A percentile compares a stretch with the other conserved stretches of the same genome.
These are phyloP conservation scores for Diabrotica balteata DNA, from an alignment of 2,888 invertebrate species.

Conservation along the genomic window DNA sequence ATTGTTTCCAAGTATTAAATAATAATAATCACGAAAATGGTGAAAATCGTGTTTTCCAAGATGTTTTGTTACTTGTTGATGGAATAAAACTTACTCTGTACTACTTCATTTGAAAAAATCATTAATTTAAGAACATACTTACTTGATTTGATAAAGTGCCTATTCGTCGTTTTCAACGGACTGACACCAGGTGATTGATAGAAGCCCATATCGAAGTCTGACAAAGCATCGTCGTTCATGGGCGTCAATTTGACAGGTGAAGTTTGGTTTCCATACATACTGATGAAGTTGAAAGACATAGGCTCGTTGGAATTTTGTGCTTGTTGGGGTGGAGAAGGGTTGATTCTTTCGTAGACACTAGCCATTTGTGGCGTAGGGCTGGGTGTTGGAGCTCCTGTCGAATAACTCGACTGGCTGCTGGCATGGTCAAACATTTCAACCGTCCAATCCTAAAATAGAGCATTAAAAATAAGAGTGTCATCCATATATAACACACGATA, in stretches of 20 bases:
- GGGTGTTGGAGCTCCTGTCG: slow-evolving; percentile 54
- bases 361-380: slow-evolving; percentile 48
- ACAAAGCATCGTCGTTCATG: slow-evolving; percentile 54
- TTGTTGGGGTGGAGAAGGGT: slow-evolving; percentile 39
- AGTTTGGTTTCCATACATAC: slow-evolving; percentile 49
- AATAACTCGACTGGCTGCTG: slow-evolving; percentile 61
- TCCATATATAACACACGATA: no score
- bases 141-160: slow-evolving; percentile 54
- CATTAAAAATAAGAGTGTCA: slow-evolving; percentile 12
- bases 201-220: slow-evolving; percentile 52
- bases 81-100: no score
- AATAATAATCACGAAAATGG: no score
- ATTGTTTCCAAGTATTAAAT: no score
- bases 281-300: slow-evolving; percentile 47
- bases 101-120: no score
- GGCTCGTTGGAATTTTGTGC: slow-evolving; percentile 36
- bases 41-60: no score
- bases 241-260: slow-evolving; percentile 58
- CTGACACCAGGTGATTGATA: slow-evolving; percentile 54
- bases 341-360: slow-evolving; percentile 36
- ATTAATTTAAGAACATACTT: slow-evolving; percentile 35
- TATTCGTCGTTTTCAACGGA: slow-evolving; percentile 52
- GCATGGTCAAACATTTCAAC: slow-evolving; percentile 60
- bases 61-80: no score
- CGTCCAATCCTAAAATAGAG: slow-evolving; percentile 55